Base-by-base conservation (phyloP, 1,140 invertebrate species). In the Zaprionus kolodkinae region DNA sequence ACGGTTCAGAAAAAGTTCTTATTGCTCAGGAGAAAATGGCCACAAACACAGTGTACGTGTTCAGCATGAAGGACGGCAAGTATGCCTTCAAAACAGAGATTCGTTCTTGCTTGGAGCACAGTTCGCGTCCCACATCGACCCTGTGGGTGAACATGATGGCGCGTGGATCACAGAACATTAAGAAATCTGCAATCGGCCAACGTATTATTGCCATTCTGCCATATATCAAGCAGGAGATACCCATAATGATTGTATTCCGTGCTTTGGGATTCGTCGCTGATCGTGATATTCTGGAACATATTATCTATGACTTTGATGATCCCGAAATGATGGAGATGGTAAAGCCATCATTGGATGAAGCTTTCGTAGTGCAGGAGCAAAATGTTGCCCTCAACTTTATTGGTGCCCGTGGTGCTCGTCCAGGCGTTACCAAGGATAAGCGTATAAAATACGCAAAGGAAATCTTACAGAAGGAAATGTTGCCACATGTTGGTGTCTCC, bases 311-410 rank as follows among this genome's bases (percentile, higher is more conserved):
- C 87, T 99, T 99, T 94, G 97, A 99, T 93, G 99, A 99, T 94
- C 98, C 97, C 27, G 99, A 99, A 94, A 99, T 99, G 98, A 99
- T 99, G 98, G 99, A 99, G 95, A 99, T 99, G 98, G 98, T 97
- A 0, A 99, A 99, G 93, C 99, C 99, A 5, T 99, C 98, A 0
- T 93, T 99, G 52, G 99, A 99, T 94, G 99, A 99, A 94, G 99
- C 99, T 54, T 99, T 99, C 94, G 99, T 99, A 0, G 99, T 99
- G 88, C 98, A 99, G 94, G 99, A 99, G 93, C 99, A 99, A 93
- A 98, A 98, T 94, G 98, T 99, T 5, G 99, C 99, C 13, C 93
- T 99, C 12, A 99, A 99, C 93, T 99, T 99, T 79, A 99, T 99
- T 91, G 99, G 99, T 74, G 95, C 98, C 4, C 95, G 99, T 93